Conservation (phyloP, 2,888 invertebrate genomes). For the Arctia plantaginis region DNA sequence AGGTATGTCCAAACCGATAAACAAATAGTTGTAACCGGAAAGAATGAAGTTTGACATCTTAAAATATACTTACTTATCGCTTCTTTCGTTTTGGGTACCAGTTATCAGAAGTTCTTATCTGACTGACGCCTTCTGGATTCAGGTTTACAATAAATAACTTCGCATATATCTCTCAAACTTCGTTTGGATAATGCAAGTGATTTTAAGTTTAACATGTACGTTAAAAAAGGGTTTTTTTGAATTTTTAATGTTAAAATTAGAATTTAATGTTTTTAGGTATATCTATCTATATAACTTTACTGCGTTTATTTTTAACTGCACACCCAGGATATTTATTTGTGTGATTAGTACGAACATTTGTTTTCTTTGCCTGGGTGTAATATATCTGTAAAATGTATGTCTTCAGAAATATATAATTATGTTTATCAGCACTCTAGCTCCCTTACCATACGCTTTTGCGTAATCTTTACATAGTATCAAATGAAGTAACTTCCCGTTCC, state of each 20-base stretch:
- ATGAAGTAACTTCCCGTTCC: too few relatives aligned
- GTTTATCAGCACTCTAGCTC: too few relatives aligned
- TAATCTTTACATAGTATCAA: too few relatives aligned
- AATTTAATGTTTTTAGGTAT: neutral
- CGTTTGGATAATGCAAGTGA: neutral
- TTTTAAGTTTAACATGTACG: neutral
- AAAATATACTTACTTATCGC: neutral
- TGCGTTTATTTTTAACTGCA: too few relatives aligned
- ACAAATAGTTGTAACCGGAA: neutral
- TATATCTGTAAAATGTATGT: too few relatives aligned
- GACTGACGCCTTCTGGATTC: neutral
- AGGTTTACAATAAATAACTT: too few relatives aligned
- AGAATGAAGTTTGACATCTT: neutral
- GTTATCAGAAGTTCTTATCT: neutral
- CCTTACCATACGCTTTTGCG: too few relatives aligned
- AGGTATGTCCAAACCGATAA: neutral
- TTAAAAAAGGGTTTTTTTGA: neutral
- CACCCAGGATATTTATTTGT: too few relatives aligned
- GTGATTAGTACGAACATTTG: too few relatives aligned
- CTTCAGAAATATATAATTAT: too few relatives aligned
- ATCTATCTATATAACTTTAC: too few relatives aligned
- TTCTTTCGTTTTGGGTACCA: conserved; percentile 3
- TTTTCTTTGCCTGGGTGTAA: too few relatives aligned
- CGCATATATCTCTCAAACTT: neutral
- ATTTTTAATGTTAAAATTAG: neutral